Conservation (phyloP, 2,797 vertebrate species). For the Decapterus maruadsi region DNA sequence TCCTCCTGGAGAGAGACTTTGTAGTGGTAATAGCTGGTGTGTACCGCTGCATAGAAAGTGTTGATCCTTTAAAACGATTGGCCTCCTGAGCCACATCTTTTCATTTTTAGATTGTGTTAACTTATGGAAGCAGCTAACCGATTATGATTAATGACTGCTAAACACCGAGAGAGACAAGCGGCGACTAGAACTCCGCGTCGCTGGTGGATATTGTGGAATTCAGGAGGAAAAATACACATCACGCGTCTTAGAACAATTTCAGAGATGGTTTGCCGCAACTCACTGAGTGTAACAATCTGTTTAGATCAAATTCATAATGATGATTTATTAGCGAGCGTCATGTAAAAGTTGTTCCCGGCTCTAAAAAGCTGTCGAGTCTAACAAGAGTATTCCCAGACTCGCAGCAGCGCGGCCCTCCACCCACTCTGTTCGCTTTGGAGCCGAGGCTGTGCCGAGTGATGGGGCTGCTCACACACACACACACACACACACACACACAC, state of each 20-base stretch:
- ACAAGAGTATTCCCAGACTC: constrained; percentile 75
- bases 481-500: no score
- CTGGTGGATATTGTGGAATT: constrained; percentile 35
- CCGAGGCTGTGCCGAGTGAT: constrained; percentile 85
- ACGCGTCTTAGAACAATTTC: constrained; percentile 45
- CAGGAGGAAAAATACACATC: constrained; percentile 35
- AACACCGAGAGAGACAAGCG: constrained; percentile 52
- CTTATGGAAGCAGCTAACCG: constrained; percentile 62
- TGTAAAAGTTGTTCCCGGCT: constrained; percentile 48
- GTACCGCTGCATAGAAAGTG: constrained; percentile 1
- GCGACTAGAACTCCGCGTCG: constrained; percentile 32
- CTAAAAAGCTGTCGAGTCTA: constrained; percentile 62
- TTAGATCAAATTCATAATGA: constrained; percentile 65
- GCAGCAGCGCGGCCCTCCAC: constrained; percentile 67
- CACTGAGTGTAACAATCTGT: constrained; percentile 57
- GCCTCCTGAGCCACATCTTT: constrained; percentile 53
- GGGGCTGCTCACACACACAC: constrained; percentile 78
- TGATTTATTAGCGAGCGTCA: constrained; percentile 71
- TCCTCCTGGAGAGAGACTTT: constrained; percentile 35
- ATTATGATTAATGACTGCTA: constrained; percentile 75
- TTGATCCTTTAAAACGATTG: constrained; percentile 44
- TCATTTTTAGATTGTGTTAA: constrained; percentile 62
- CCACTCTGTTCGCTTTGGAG: constrained; percentile 75
- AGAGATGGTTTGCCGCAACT: constrained; percentile 62
- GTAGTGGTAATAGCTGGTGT: constrained; percentile 8